phyloP scores from a whole-genome alignment of 1,140 invertebrate genomes.

The Arion vulgaris region DNA sequence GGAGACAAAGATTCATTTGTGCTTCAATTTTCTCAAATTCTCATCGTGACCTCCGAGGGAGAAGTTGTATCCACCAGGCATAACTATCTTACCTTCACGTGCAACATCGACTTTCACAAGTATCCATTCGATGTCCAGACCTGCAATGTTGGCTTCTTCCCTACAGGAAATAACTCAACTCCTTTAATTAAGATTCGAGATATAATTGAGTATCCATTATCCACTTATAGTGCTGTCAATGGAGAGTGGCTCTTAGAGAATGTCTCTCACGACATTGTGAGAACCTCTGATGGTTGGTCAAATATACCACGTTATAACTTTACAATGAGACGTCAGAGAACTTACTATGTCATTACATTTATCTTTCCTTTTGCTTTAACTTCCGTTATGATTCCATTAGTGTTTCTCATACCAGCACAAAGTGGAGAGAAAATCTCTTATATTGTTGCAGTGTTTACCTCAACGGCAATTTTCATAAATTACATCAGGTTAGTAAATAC shows the following conservation, averaged over 20 bases:
- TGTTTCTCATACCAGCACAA: slow-evolving; percentile 76
- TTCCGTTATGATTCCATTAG: slow-evolving; percentile 46
- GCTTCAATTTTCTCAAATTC: slow-evolving; percentile 4
- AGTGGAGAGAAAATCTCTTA: slow-evolving; percentile 77
- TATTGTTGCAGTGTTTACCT: slow-evolving; percentile 82
- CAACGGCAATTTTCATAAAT: slow-evolving; percentile 71
- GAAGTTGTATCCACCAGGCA: slow-evolving; percentile 51
- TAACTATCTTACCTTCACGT: slow-evolving; percentile 76
- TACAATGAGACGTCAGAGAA: slow-evolving; percentile 31
- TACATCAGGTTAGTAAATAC: slow-evolving; percentile 9
- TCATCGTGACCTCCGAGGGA: neutral
- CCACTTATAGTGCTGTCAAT: neutral
- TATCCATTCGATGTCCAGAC: slow-evolving; percentile 84
- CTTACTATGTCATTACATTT: slow-evolving; percentile 45
- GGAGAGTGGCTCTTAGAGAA: neutral
- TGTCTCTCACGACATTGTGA: neutral
- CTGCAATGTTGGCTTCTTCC: slow-evolving; percentile 74
- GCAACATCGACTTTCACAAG: slow-evolving; percentile 87
- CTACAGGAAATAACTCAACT: slow-evolving; percentile 11
- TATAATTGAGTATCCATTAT: neutral
- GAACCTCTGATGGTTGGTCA: slow-evolving; percentile 26
- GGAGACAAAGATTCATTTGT: slow-evolving; percentile 25
- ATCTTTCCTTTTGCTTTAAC: slow-evolving; percentile 49
- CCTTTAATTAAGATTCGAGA: neutral
- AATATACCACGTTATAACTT: slow-evolving; percentile 26